Percentiles rank a stretch among this genome's conserved stretches.
Evolutionary conservation across 2,888 invertebrate species (phyloP).

Genomic region (Leptopterna dolabrata): DNA sequence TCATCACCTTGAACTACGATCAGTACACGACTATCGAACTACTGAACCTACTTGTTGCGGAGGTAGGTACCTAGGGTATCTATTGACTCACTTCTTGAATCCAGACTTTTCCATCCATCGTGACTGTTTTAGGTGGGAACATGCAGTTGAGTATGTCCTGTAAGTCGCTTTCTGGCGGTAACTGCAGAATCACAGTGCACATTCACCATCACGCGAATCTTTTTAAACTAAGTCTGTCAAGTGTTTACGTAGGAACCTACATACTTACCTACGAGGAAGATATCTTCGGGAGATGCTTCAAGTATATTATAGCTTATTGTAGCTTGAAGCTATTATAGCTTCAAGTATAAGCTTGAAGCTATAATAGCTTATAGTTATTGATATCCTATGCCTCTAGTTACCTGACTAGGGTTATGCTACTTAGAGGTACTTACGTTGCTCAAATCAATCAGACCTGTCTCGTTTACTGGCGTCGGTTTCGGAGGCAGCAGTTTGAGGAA

Average conservation of each 20-base stretch:
- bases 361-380: no score
- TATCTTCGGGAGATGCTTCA: no score
- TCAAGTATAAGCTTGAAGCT: no score
- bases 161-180: neutral
- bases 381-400: no score
- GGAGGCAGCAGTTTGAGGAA: neutral
- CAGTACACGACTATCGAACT: neutral
- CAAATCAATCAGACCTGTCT: neutral
- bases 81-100: conserved; percentile 16
- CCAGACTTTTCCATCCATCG: neutral
- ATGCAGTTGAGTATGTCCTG: conserved; percentile 21
- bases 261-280: no score
- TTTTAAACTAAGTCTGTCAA: no score
- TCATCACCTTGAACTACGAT: no score
- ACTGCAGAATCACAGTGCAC: neutral
- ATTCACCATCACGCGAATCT: neutral
- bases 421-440: neutral
- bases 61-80: no score
- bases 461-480: neutral
- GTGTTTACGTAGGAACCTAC: no score
- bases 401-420: no score
- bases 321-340: no score
- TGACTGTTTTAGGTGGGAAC: neutral
- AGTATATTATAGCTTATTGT: no score
- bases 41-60: neutral